Conservation (phyloP, 2,113 vertebrate genomes). For the Lophochroa leadbeateri region DNA sequence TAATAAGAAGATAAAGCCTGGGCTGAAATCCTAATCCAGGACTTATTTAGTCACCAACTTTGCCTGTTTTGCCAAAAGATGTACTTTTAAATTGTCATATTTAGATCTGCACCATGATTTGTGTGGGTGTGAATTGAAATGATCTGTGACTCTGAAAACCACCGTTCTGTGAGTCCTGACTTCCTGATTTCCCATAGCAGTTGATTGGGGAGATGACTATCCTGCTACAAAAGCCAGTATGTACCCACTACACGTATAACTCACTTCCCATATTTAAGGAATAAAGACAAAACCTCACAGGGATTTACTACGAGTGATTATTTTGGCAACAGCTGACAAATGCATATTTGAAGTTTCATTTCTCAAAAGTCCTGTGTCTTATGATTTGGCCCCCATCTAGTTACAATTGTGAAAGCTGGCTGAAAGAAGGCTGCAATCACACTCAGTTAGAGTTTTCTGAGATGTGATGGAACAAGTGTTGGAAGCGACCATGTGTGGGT, state of each 20-base stretch:
- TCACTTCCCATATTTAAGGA: background rate
- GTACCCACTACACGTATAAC: background rate
- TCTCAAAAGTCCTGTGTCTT: slow-evolving; percentile 35
- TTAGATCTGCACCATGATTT: background rate
- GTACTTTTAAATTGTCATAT: background rate
- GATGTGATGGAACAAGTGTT: background rate
- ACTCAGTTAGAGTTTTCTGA: background rate
- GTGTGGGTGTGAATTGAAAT: background rate
- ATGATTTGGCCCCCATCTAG: slow-evolving; percentile 12
- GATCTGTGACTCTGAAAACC: background rate
- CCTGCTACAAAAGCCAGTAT: background rate
- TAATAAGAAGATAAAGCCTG: background rate
- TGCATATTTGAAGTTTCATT: slow-evolving; percentile 15
- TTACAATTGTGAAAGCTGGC: slow-evolving; percentile 50
- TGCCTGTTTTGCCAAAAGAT: background rate
- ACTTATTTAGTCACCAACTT: background rate
- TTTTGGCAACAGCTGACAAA: slow-evolving; percentile 48
- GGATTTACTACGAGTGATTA: slow-evolving; percentile 33
- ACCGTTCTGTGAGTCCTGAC: background rate
- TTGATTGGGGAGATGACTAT: background rate
- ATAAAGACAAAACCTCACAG: slow-evolving; percentile 6
- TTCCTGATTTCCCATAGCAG: background rate
- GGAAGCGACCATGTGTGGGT: slow-evolving; percentile 45
- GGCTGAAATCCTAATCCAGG: background rate
- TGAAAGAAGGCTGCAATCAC: background rate